phyloP scores from a whole-genome alignment of 2,113 vertebrate species.

The Bubo blakistoni region DNA sequence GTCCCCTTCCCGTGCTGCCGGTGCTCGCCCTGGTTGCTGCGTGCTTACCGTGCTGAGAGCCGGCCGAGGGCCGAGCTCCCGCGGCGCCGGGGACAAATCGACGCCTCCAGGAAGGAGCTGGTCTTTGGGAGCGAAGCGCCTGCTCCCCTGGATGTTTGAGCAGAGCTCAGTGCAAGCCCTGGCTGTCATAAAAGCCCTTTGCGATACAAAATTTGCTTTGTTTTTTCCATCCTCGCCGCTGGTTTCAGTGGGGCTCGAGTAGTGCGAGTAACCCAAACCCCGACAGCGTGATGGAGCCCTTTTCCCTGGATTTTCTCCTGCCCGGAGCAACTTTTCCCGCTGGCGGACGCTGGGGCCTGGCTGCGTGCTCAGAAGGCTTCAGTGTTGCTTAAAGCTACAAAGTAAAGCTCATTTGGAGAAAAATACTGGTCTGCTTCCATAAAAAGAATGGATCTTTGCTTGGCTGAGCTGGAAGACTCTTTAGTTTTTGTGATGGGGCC shows the following conservation, averaged over 20 bases:
- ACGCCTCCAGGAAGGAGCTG: slow-evolving; percentile 13
- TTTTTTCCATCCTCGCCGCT: neutral
- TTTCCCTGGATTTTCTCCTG: neutral
- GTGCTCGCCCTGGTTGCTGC: neutral
- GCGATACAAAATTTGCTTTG: neutral
- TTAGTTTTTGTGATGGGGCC: too few species aligned
- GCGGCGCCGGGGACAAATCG: slow-evolving; percentile 11
- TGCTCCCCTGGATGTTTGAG: slow-evolving; percentile 32
- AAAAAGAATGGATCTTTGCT: too few species aligned
- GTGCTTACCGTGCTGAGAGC: neutral
- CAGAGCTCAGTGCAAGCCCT: slow-evolving; percentile 20
- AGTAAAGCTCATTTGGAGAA: too few species aligned
- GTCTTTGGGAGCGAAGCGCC: neutral
- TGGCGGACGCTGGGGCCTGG: too few species aligned
- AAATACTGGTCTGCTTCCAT: too few species aligned
- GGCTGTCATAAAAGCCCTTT: neutral
- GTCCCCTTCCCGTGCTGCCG: neutral
- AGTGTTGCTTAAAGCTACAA: too few species aligned
- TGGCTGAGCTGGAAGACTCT: too few species aligned
- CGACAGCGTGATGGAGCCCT: too few species aligned
- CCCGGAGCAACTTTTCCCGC: neutral
- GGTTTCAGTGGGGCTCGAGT: neutral
- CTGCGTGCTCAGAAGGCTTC: too few species aligned
- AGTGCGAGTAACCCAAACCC: neutral
- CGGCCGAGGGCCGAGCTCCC: neutral